Evolutionary conservation across 2,797 vertebrate genomes (phyloP).

Genomic region (Gobionotothen gibberifrons): DNA sequence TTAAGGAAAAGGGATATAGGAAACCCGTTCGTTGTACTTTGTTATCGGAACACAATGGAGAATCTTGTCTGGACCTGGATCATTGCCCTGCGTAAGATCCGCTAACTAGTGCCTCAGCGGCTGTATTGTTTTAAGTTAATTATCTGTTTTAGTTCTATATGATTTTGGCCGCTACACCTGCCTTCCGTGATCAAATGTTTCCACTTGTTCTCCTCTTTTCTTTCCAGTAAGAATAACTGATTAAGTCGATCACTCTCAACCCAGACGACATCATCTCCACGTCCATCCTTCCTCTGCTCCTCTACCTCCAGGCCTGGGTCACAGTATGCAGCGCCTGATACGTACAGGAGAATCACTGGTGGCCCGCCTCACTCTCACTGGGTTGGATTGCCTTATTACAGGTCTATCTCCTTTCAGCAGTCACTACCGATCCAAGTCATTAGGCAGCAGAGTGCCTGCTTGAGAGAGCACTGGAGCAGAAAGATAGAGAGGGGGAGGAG

Average conservation of each 20-base stretch:
- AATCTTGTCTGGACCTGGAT: too few relatives aligned
- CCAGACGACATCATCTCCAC: conserved; percentile 27
- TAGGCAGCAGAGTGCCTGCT: conserved; percentile 74
- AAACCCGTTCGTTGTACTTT: too few relatives aligned
- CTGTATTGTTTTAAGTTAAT: too few relatives aligned
- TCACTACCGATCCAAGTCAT: conserved; percentile 75
- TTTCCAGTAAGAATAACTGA: conserved; percentile 12
- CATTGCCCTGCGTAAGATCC: too few relatives aligned
- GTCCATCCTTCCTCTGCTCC: conserved; percentile 30
- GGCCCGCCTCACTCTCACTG: conserved; percentile 34
- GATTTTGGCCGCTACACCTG: too few relatives aligned
- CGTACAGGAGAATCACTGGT: conserved; percentile 40
- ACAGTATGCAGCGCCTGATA: conserved; percentile 7
- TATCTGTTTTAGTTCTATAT: too few relatives aligned
- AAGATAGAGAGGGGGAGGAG: conserved; percentile 40
- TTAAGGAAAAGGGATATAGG: too few relatives aligned
- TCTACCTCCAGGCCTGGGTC: conserved; percentile 31
- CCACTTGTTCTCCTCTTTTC: background rate
- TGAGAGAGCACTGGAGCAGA: conserved; percentile 68
- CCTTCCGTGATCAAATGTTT: background rate
- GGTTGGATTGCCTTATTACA: conserved; percentile 72
- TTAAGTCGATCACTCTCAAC: conserved; percentile 24
- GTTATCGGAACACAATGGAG: too few relatives aligned
- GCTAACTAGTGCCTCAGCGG: too few relatives aligned
- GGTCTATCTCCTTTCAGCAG: conserved; percentile 75